Evolutionary conservation across 2,113 vertebrate genomes (phyloP).

Genomic region (Blennius ocellaris): DNA sequence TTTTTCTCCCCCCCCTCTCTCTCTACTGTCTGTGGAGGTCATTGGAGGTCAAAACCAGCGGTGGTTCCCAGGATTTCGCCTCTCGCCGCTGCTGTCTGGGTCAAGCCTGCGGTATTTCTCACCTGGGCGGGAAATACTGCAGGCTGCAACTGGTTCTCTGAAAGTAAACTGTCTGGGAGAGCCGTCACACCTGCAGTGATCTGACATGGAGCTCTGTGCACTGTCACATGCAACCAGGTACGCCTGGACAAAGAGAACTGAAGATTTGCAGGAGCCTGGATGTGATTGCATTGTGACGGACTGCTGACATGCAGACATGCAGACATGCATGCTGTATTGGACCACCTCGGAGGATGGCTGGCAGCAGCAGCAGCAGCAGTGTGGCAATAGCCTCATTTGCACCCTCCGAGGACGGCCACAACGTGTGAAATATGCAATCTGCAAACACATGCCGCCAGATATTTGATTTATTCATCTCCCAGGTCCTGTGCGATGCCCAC

Average conservation of each 20-base stretch:
- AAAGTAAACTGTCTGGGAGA: constrained; percentile 9
- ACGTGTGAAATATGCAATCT: constrained; percentile 14
- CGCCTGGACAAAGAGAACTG: not conserved
- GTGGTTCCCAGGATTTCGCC: constrained; percentile 29
- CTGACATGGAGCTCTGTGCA: not conserved
- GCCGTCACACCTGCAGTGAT: not conserved
- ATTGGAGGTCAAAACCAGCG: constrained; percentile 16
- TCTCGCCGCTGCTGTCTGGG: constrained; percentile 23
- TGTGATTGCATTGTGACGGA: constrained; percentile 7
- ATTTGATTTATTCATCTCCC: constrained; percentile 43
- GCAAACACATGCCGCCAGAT: not conserved
- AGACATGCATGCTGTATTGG: constrained; percentile 7
- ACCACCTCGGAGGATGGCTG: not conserved
- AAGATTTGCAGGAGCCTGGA: not conserved
- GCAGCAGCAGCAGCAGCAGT: constrained; percentile 5
- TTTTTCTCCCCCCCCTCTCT: too few relatives aligned
- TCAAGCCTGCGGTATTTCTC: constrained; percentile 41
- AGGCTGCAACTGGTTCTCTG: constrained; percentile 20
- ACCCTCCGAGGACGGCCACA: not conserved
- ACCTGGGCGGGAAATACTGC: constrained; percentile 45
- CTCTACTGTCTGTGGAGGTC: constrained; percentile 12
- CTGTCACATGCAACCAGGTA: not conserved
- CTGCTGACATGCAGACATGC: constrained; percentile 10
- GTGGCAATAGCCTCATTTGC: constrained; percentile 1
- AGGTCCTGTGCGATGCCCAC: constrained; percentile 30